A percentile compares a stretch with the other conserved stretches of the same genome.
phyloP scores from a whole-genome alignment of 2,888 invertebrate genomes.

The Beris morrisii region DNA sequence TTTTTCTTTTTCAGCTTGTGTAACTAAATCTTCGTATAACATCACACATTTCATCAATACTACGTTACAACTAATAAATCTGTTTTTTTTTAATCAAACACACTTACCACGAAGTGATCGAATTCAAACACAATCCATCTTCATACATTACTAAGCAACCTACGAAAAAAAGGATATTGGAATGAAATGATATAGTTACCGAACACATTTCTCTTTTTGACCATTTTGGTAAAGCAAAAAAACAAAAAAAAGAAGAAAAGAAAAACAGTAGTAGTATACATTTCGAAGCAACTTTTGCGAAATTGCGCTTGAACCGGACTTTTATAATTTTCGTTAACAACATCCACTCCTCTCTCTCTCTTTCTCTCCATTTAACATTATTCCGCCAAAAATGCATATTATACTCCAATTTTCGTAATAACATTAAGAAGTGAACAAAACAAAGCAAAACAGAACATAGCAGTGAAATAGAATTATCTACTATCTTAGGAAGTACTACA shows the following conservation, averaged over 20 bases:
- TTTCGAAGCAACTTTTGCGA: not conserved
- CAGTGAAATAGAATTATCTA: conserved; percentile 22
- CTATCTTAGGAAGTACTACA: conserved; percentile 48
- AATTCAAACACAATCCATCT: too few relatives aligned
- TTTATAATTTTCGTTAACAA: too few relatives aligned
- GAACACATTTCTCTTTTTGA: conserved; percentile 4
- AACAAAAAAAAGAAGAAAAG: not conserved
- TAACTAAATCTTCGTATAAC: conserved; percentile 58
- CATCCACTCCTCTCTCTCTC: not conserved
- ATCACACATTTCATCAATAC: conserved; percentile 47
- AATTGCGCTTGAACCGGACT: not conserved
- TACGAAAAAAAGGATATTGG: conserved; percentile 25
- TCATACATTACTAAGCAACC: conserved; percentile 16
- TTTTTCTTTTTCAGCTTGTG: conserved; percentile 52
- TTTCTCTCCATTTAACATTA: not conserved
- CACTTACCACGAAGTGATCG: conserved; percentile 12
- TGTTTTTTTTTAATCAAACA: conserved; percentile 24
- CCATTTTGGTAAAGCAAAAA: not conserved
- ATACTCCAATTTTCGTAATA: conserved; percentile 6
- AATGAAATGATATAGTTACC: conserved; percentile 34
- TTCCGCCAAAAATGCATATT: not conserved
- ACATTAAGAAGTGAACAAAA: not conserved
- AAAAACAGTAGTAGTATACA: not conserved
- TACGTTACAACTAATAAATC: conserved; percentile 31
- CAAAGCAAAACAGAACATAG: not conserved